Evolutionary conservation across 1,140 invertebrate genomes (phyloP), one percentile per base, ranked within the genome.

Genomic region (Drosophila lini): DNA sequence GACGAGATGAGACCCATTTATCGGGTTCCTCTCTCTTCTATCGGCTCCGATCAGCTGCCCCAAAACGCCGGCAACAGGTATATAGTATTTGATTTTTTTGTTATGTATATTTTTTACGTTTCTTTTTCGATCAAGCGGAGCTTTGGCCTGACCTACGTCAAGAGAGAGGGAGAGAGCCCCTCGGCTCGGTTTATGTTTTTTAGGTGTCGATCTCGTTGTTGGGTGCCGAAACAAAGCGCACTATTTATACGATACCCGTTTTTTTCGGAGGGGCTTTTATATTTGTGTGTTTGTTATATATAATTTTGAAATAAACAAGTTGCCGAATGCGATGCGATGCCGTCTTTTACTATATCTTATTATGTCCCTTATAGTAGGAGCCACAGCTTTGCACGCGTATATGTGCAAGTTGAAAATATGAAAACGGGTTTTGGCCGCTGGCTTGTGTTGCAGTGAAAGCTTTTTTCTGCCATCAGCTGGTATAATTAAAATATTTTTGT

Each of bases 221-320:
- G 50, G 42, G 69, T 81, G 69, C 84, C 84, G 84, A 88, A 80
- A 89, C 83, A 88, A 89, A 78, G 84, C 83, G 80, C 84, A 88
- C 84, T 89, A 83, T 88, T 88, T 88, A 89, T 83, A 85, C 80
- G 73, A 86, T 77, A 88, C 85, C 62, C 74, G 84, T 67, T 89
- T 88, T 80, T 11, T 5, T 13, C 11, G 25, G 5, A 5, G 50
- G 76, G 77, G 64, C 67, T 73, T 83, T 82, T 74, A 57, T 64
- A 57, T 52, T 71, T 71, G 71, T 68, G 65, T 83, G 57, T 83
- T 84, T 78, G 74, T 79, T 79, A 80, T 78, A 70, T 80, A 75
- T 81, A 76, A 77, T 89, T 89, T 89, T 89, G 84, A 89, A 89
- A 89, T 89, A 89, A 89, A 89, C 84, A 89, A 89, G 84, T 89